A percentile compares a stretch with the other conserved stretches of the same genome.
Evolutionary conservation across 2,113 vertebrate genomes (phyloP).

Genomic region (Ovis canadensis): DNA sequence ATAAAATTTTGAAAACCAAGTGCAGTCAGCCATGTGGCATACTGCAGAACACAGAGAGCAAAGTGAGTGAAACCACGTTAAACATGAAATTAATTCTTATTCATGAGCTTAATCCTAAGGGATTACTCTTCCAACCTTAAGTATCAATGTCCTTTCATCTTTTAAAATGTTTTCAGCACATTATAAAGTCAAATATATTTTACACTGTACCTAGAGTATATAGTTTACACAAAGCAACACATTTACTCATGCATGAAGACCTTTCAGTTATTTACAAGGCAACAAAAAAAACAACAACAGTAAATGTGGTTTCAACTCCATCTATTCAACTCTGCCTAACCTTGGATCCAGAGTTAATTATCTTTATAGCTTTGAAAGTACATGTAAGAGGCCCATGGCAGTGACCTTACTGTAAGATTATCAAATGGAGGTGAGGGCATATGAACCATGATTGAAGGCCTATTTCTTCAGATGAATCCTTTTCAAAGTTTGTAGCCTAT

Average conservation of each 20-base stretch:
- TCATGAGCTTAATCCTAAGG: conserved; percentile 20
- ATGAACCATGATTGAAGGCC: background rate
- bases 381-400: background rate
- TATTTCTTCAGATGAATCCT: background rate
- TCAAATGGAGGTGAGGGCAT: background rate
- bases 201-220: background rate
- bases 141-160: background rate
- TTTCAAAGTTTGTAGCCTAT: background rate
- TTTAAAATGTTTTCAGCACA: conserved; percentile 26
- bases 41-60: background rate
- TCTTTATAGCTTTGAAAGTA: background rate
- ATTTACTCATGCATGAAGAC: background rate
- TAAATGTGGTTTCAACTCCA: background rate
- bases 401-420: background rate
- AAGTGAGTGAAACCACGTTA: conserved; percentile 6
- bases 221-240: background rate
- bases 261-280: background rate
- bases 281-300: background rate
- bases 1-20: conserved; percentile 7
- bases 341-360: background rate
- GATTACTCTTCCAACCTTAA: conserved; percentile 25
- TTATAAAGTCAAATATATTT: conserved; percentile 32
- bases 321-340: background rate
- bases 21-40: background rate
- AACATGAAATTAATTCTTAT: conserved; percentile 49